These are phyloP conservation scores for Congeria kusceri DNA, from an alignment of 2,888 invertebrate species.

Conservation along the genomic window DNA sequence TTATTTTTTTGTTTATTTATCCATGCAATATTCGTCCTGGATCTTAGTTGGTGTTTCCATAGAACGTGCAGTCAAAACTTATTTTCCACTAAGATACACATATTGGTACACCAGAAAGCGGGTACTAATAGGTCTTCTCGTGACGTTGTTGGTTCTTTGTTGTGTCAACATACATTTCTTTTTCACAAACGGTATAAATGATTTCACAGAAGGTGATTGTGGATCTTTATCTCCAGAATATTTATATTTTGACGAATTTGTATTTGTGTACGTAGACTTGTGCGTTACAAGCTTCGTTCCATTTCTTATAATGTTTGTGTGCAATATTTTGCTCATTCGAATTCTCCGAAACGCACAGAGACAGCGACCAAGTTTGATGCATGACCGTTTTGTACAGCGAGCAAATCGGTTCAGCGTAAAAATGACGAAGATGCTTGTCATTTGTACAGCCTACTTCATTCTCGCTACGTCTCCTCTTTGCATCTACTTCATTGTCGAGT, in stretches of 20 bases:
- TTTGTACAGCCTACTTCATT: conserved; percentile 65
- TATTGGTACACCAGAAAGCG: conserved; percentile 41
- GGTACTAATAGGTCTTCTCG: conserved; percentile 38
- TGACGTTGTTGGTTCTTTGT: conserved; percentile 36
- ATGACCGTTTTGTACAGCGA: conserved; percentile 11
- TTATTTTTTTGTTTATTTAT: conserved; percentile 66
- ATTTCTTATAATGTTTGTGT: conserved; percentile 60
- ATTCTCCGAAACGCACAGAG: conserved; percentile 40
- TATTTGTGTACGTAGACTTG: conserved; percentile 69
- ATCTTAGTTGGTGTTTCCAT: conserved; percentile 66
- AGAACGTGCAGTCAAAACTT: conserved; percentile 65
- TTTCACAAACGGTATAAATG: conserved; percentile 68
- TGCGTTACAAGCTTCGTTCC: conserved; percentile 58
- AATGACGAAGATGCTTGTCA: conserved; percentile 68
- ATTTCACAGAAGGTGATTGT: conserved; percentile 54
- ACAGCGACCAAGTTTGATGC: conserved; percentile 50
- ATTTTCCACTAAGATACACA: conserved; percentile 52
- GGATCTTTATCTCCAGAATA: conserved; percentile 53
- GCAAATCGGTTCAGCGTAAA: conserved; percentile 52
- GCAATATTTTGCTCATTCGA: conserved; percentile 58
- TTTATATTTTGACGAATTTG: conserved; percentile 64
- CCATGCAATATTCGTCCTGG: conserved; percentile 72
- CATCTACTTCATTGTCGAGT: conserved; percentile 67
- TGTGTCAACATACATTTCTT: conserved; percentile 58
- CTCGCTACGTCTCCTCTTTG: conserved; percentile 65